Percentiles rank a stretch among this genome's conserved stretches.
phyloP scores from a whole-genome alignment of 2,888 invertebrate species.

The Cephus rjabovi region DNA sequence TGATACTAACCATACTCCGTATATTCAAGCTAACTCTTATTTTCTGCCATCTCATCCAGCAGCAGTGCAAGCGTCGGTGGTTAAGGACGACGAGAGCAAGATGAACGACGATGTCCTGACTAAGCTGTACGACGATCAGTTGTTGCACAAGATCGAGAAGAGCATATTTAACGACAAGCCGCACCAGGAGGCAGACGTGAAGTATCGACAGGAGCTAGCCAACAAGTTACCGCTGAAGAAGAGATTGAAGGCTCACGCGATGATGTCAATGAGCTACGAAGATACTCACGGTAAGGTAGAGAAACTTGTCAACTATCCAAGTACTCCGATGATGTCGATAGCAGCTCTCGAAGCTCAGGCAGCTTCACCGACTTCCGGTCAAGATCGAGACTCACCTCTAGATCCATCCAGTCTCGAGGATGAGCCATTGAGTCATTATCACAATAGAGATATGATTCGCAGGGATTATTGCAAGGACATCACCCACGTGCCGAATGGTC shows the following conservation, averaged over 20 bases:
- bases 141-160: slow-evolving; percentile 45
- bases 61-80: slow-evolving; percentile 36
- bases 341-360: slow-evolving; percentile 44
- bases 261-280: slow-evolving; percentile 41
- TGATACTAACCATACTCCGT: slow-evolving; percentile 39
- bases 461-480: slow-evolving; percentile 44
- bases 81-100: slow-evolving; percentile 43
- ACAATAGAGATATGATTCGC: slow-evolving; percentile 37
- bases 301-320: slow-evolving; percentile 41
- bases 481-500: slow-evolving; percentile 27
- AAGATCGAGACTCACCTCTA: not conserved
- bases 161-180: slow-evolving; percentile 34
- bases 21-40: slow-evolving; percentile 50
- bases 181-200: slow-evolving; percentile 37
- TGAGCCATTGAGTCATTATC: slow-evolving; percentile 14
- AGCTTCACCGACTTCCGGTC: slow-evolving; percentile 7
- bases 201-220: slow-evolving; percentile 41
- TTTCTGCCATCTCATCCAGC: slow-evolving; percentile 46
- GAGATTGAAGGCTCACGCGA: slow-evolving; percentile 50
- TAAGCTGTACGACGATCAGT: slow-evolving; percentile 44
- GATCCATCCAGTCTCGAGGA: not conserved
- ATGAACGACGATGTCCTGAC: slow-evolving; percentile 34
- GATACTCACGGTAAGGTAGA: slow-evolving; percentile 41
- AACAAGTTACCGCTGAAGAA: slow-evolving; percentile 60
- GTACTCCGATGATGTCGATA: slow-evolving; percentile 55